Percentiles rank a stretch among this genome's conserved stretches.
Evolutionary conservation across 2,888 invertebrate genomes (phyloP).

Genomic region (Cryptocephalus primarius): DNA sequence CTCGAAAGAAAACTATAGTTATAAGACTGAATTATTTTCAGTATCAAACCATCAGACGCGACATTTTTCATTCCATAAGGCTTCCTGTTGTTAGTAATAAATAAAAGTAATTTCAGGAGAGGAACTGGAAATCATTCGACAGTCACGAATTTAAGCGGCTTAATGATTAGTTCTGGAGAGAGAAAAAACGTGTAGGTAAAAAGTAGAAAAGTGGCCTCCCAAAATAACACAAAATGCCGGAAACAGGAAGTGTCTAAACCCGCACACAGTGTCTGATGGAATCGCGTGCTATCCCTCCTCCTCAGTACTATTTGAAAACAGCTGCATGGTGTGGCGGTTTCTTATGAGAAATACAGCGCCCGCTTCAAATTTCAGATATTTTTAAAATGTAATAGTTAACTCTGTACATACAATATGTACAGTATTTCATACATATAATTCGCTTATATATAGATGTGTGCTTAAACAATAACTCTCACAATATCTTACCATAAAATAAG

Average conservation of each 20-base stretch:
- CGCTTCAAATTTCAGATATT: no score
- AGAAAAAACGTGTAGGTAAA: slow-evolving; percentile 8
- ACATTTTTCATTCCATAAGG: no score
- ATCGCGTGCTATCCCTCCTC: slow-evolving; percentile 1
- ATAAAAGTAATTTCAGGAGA: slow-evolving; percentile 1
- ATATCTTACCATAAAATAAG: no score
- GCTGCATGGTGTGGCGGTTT: background rate
- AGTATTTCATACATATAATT: no score
- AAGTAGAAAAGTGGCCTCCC: slow-evolving; percentile 11
- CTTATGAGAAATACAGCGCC: background rate
- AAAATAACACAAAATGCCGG: slow-evolving; percentile 14
- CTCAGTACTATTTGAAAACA: slow-evolving; percentile 1
- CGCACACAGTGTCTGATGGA: slow-evolving; percentile 10
- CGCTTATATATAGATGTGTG: no score
- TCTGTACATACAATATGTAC: no score
- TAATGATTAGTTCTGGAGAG: slow-evolving; percentile 6
- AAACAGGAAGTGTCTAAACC: slow-evolving; percentile 13
- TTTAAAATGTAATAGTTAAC: no score
- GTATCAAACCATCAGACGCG: no score
- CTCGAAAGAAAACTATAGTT: no score
- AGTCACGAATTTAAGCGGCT: slow-evolving; percentile 3
- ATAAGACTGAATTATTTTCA: no score
- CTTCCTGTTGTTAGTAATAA: no score
- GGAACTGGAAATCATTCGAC: slow-evolving; percentile 7
- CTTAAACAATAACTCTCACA: no score